These are phyloP conservation scores for Dasysyrphus albostriatus DNA, from an alignment of 2,888 invertebrate genomes.

Conservation along the genomic window DNA sequence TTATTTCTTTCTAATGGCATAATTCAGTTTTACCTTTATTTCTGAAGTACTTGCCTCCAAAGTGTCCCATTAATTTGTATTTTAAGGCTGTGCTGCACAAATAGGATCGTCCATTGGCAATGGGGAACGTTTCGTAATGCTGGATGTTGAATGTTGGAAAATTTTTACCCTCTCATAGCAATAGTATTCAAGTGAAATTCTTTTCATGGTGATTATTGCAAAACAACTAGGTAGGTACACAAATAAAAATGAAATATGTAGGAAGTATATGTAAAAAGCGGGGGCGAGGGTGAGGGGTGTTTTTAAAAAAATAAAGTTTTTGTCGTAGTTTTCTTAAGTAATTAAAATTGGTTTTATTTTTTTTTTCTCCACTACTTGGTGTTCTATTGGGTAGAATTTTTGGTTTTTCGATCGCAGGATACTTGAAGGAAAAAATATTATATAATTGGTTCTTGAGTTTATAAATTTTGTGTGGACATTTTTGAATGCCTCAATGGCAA, in stretches of 20 bases:
- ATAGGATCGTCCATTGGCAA: slow-evolving; percentile 36
- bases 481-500: slow-evolving; percentile 37
- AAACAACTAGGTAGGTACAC: slow-evolving; percentile 29
- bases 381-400: slow-evolving; percentile 31
- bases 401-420: slow-evolving; percentile 64
- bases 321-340: slow-evolving; percentile 74
- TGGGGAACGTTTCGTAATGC: slow-evolving; percentile 8
- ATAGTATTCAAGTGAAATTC: slow-evolving; percentile 71
- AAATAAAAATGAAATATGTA: background rate
- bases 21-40: slow-evolving; percentile 76
- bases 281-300: background rate
- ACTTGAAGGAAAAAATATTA: slow-evolving; percentile 64
- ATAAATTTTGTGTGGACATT: slow-evolving; percentile 54
- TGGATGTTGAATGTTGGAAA: slow-evolving; percentile 3
- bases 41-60: slow-evolving; percentile 71
- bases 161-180: slow-evolving; percentile 26
- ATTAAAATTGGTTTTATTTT: slow-evolving; percentile 61
- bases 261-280: slow-evolving; percentile 35
- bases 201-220: slow-evolving; percentile 62
- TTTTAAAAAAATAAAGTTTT: slow-evolving; percentile 36
- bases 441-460: slow-evolving; percentile 68
- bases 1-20: slow-evolving; percentile 76
- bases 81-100: slow-evolving; percentile 55
- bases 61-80: slow-evolving; percentile 75
- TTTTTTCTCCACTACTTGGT: slow-evolving; percentile 20